phyloP scores from a whole-genome alignment of 2,113 vertebrate species.

The Paedocypris sp. region DNA sequence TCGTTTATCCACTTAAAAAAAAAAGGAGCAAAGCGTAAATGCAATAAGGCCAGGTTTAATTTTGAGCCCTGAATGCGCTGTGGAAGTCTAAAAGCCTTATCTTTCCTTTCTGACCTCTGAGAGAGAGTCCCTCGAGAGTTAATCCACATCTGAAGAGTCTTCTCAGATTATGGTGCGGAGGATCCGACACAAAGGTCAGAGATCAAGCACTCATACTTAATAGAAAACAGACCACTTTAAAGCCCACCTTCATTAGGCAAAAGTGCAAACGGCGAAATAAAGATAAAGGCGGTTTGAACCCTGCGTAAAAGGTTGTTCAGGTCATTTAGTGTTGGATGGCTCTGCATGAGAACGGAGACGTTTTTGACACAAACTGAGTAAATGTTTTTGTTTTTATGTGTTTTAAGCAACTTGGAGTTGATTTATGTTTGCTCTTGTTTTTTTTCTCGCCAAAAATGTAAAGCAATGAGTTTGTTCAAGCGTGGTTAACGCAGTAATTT shows the following conservation, averaged over 20 bases:
- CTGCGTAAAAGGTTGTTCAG: neutral
- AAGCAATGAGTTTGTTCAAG: too few relatives aligned
- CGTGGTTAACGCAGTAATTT: too few relatives aligned
- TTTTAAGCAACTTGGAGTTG: too few relatives aligned
- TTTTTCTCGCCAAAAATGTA: neutral
- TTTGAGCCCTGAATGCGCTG: slow-evolving; percentile 6
- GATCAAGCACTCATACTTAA: slow-evolving; percentile 7
- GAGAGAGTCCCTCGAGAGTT: slow-evolving; percentile 30
- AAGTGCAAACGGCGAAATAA: slow-evolving; percentile 28
- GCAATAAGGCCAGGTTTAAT: slow-evolving; percentile 5
- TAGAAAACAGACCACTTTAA: slow-evolving; percentile 29
- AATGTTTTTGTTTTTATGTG: too few relatives aligned
- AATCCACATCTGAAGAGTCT: slow-evolving; percentile 48
- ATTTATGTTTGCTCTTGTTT: too few relatives aligned
- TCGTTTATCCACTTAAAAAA: neutral
- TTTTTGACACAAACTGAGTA: neutral
- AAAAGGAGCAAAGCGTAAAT: neutral
- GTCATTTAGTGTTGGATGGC: neutral
- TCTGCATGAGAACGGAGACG: neutral
- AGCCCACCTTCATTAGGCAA: slow-evolving; percentile 28
- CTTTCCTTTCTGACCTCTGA: slow-evolving; percentile 23
- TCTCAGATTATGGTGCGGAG: slow-evolving; percentile 44
- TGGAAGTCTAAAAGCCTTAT: slow-evolving; percentile 13
- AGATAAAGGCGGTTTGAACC: slow-evolving; percentile 9
- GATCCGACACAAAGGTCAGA: slow-evolving; percentile 9